These are phyloP conservation scores for Hafferia zeledoni DNA, from an alignment of 2,797 vertebrate genomes.

Conservation along the genomic window DNA sequence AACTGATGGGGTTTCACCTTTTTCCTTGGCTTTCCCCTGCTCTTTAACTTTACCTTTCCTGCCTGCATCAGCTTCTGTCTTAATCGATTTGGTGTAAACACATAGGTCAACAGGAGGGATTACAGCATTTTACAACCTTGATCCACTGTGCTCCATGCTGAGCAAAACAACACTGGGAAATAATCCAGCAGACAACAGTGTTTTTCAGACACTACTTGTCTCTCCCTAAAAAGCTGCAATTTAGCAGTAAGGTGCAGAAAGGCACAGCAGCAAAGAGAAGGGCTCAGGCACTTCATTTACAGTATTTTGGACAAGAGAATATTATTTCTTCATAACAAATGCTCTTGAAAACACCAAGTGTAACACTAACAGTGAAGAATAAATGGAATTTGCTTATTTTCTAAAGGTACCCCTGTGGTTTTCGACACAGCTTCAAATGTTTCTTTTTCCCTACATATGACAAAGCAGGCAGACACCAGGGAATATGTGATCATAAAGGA, in stretches of 20 bases:
- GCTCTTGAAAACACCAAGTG: neutral
- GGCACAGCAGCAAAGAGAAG: neutral
- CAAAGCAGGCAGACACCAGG: neutral
- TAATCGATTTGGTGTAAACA: neutral
- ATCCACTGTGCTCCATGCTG: neutral
- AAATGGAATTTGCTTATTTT: neutral
- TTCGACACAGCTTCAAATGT: neutral
- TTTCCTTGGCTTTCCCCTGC: neutral
- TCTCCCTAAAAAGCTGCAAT: neutral
- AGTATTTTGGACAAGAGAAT: neutral
- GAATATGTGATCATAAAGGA: neutral
- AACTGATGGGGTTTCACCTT: neutral
- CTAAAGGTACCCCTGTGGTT: neutral
- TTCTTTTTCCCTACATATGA: neutral
- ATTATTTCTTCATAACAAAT: neutral
- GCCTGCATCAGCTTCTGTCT: neutral
- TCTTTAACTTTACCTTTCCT: neutral
- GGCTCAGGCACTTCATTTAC: neutral
- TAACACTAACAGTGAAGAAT: neutral
- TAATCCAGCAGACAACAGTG: neutral
- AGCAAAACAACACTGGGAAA: slow-evolving; percentile 1
- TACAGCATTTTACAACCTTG: neutral
- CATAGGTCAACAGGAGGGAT: neutral
- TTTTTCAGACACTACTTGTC: neutral
- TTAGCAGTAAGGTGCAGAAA: neutral